Base-by-base conservation (phyloP, 2,888 invertebrate species). In the Synergus japonicus region DNA sequence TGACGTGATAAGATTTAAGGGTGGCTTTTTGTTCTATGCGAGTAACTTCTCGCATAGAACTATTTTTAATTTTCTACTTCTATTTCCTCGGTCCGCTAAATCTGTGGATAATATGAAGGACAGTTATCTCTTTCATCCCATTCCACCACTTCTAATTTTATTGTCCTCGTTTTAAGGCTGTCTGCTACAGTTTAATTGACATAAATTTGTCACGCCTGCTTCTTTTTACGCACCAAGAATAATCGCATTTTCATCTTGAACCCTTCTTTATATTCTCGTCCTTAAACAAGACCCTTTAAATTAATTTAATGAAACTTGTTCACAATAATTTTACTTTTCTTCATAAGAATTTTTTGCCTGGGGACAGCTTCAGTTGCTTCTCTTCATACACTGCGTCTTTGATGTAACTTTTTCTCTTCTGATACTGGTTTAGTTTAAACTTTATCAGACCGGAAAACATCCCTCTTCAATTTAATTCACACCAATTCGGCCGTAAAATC, bases 391-490 rank as follows among this genome's bases (percentile, higher is more conserved):
- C 49, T 49, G 49, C 49, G n/a, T 49, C 49, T 49, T 49, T 49
- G 15, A 49, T 49, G 49, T 54, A n/a, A 54, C 54, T 8, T n/a
- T 54, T n/a, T 54, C 54, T 2, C n/a, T 54, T 54, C n/a, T 54
- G 54, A 54, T 54, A 54, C n/a, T n/a, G n/a, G n/a, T n/a, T 54
- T n/a, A 54, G n/a, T n/a, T n/a, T n/a, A n/a, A n/a, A n/a, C n/a
- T 8, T 54, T n/a, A 54, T 54, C 54, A 54, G 54, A n/a, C 54
- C 8, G 54, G 54, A 37, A 43, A 66, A 43, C 4, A 41, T 2
- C 7, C 49, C 15, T 15, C 15, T 73, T 73, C 29, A 37, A 10
- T n/a, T 29, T 54, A 73, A 73, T 73, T 73, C 54, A 37, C 29
- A 54, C 41, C 4, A 54, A 73, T 54, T 58, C 54, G n/a, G 5